A percentile compares a stretch with the other conserved stretches of the same genome.
Conservation (phyloP, 2,113 vertebrate species). For the Epinephelus moara region DNA sequence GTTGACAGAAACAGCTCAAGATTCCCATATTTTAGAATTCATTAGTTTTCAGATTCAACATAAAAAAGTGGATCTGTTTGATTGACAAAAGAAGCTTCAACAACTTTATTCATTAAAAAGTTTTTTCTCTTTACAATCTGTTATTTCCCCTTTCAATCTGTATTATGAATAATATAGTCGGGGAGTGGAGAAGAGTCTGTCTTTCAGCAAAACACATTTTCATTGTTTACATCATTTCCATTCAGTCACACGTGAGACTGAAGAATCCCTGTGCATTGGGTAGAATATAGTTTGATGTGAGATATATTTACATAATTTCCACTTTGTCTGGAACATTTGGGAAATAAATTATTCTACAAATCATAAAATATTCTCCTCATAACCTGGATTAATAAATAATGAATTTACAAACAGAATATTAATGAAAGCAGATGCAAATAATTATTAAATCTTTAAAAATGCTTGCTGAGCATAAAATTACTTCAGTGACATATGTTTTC, state of each 20-base stretch:
- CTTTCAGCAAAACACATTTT: not conserved
- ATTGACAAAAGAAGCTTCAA: not conserved
- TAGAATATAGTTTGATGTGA: conserved; percentile 4
- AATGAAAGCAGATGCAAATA: not conserved
- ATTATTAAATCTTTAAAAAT: not conserved
- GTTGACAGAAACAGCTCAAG: not conserved
- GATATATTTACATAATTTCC: conserved; percentile 20
- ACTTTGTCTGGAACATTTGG: conserved; percentile 9
- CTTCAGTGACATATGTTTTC: not conserved
- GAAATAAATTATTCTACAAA: not conserved
- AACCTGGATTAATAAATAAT: conserved; percentile 9
- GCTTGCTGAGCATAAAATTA: not conserved
- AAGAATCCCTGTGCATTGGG: not conserved
- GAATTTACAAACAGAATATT: no score
- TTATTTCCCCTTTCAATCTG: not conserved
- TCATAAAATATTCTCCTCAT: not conserved
- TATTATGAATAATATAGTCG: not conserved
- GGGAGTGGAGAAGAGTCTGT: not conserved
- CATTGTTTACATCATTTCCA: not conserved
- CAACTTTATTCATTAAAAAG: not conserved
- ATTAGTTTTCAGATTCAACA: not conserved
- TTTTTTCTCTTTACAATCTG: not conserved
- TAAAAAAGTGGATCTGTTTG: not conserved
- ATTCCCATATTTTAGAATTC: not conserved
- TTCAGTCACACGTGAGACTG: not conserved